Conservation (phyloP, 1,140 invertebrate species). For the Venustaconcha ellipsiformis region DNA sequence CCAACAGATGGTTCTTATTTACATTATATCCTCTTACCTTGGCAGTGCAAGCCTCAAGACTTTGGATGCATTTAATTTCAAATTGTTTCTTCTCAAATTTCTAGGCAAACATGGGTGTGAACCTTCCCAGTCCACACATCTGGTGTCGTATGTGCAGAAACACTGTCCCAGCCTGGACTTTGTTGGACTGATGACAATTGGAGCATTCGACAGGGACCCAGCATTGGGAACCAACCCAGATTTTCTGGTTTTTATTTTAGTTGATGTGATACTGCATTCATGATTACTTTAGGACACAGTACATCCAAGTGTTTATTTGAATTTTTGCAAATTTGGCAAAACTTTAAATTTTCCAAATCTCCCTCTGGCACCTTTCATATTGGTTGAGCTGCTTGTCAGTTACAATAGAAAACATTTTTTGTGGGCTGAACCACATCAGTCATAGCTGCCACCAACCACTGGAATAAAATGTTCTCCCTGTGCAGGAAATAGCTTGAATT, state of each 20-base stretch:
- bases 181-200: constrained; percentile 96
- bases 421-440: no score
- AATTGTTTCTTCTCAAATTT: not conserved
- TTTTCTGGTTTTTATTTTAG: constrained; percentile 75
- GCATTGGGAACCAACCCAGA: constrained; percentile 88
- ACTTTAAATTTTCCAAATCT: no score
- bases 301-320: no score
- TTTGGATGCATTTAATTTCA: not conserved
- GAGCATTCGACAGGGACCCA: constrained; percentile 86
- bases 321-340: no score
- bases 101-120: constrained; percentile 88
- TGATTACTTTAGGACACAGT: no score
- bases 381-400: no score
- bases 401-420: no score
- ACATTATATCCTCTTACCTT: not conserved
- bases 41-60: not conserved
- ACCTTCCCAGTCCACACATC: constrained; percentile 74
- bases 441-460: no score
- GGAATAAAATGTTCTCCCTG: no score
- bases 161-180: constrained; percentile 86
- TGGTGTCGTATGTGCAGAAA: constrained; percentile 82
- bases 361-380: no score
- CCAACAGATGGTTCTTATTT: not conserved
- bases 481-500: no score
- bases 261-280: no score